Percentiles rank a stretch among this genome's conserved stretches.
These are phyloP conservation scores for Xenopus laevis DNA, from an alignment of 2,113 vertebrate genomes.

Conservation along the genomic window DNA sequence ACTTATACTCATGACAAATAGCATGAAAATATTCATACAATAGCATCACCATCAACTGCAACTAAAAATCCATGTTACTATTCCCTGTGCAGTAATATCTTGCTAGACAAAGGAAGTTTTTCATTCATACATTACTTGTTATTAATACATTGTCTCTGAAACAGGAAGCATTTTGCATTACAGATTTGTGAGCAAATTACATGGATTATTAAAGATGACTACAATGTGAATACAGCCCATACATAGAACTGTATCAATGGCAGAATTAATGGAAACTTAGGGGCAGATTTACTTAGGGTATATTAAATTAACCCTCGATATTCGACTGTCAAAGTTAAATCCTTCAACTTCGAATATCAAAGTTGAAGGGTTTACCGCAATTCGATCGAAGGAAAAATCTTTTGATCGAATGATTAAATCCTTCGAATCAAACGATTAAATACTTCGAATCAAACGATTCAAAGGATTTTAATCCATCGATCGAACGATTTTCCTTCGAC, in stretches of 20 bases:
- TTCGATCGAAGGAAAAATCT: too few relatives aligned
- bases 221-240: slow-evolving; percentile 15
- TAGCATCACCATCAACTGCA: slow-evolving; percentile 45
- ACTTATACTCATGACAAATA: slow-evolving; percentile 45
- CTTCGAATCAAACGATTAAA: too few relatives aligned
- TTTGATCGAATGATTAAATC: too few relatives aligned
- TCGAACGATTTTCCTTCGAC: too few relatives aligned
- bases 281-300: too few relatives aligned
- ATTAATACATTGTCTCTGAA: slow-evolving; percentile 54
- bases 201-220: slow-evolving; percentile 42
- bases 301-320: too few relatives aligned
- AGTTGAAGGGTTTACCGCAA: too few relatives aligned
- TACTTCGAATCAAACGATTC: too few relatives aligned
- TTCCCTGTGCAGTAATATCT: slow-evolving; percentile 48
- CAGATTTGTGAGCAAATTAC: slow-evolving; percentile 47
- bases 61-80: slow-evolving; percentile 48
- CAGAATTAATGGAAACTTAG: slow-evolving; percentile 18
- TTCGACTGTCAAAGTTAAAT: too few relatives aligned
- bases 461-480: too few relatives aligned
- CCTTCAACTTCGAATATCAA: too few relatives aligned
- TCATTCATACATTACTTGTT: slow-evolving; percentile 52
- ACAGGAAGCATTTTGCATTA: slow-evolving; percentile 55
- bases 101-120: slow-evolving; percentile 53
- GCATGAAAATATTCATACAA: slow-evolving; percentile 48
- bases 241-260: slow-evolving; percentile 15